A percentile compares a stretch with the other conserved stretches of the same genome.
Conservation (phyloP, 2,113 vertebrate species). For the Shinisaurus crocodilurus region DNA sequence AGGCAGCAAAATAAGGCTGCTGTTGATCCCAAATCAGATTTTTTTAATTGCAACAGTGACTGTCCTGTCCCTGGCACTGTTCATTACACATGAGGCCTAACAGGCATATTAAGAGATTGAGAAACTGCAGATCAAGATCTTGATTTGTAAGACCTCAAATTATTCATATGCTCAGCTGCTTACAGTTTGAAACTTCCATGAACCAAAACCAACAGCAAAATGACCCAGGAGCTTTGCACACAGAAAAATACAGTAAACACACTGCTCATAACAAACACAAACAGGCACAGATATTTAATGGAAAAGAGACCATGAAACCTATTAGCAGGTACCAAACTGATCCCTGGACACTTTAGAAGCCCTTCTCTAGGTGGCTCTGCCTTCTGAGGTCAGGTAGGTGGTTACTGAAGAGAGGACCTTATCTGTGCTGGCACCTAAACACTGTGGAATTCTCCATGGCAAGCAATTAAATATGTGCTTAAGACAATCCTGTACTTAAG, state of each 20-base stretch:
- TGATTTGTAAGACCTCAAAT: background rate
- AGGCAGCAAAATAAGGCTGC: no score
- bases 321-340: background rate
- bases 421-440: background rate
- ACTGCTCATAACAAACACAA: background rate
- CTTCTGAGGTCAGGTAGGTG: background rate
- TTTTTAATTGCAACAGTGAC: background rate
- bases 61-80: background rate
- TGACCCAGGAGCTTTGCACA: background rate
- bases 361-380: no score
- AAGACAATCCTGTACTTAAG: background rate
- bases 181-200: background rate
- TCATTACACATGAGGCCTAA: background rate
- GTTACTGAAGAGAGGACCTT: background rate
- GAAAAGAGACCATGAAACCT: background rate
- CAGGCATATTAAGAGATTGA: background rate
- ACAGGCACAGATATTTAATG: background rate
- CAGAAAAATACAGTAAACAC: background rate
- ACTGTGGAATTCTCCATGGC: background rate
- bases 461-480: background rate
- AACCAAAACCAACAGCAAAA: background rate
- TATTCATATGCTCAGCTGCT: background rate
- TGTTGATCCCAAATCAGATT: background rate
- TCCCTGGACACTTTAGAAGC: background rate
- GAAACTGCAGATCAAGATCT: background rate